Evolutionary conservation across 1,140 invertebrate genomes (phyloP).

Genomic region (Heterodera carotae): DNA sequence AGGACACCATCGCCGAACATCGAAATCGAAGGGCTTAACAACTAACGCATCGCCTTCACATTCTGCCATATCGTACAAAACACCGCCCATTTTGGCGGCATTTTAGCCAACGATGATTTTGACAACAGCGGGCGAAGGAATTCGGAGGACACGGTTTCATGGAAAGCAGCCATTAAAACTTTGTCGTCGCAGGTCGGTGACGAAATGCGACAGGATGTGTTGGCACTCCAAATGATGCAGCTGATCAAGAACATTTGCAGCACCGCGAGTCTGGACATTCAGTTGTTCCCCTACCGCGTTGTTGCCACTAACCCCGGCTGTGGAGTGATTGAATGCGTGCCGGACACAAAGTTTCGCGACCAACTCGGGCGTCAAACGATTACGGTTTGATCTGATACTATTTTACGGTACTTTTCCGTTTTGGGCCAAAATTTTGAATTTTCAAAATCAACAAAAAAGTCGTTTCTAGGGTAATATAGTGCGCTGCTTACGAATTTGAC

Average conservation of each 20-base stretch:
- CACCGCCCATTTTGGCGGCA: slow-evolving; percentile 6
- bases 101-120: slow-evolving; percentile 21
- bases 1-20: slow-evolving; percentile 27
- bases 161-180: slow-evolving; percentile 96
- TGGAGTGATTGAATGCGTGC: slow-evolving; percentile 98
- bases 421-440: too few species aligned
- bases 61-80: slow-evolving; percentile 5
- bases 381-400: slow-evolving; percentile 70
- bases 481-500: too few species aligned
- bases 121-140: not conserved
- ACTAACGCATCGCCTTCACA: slow-evolving; percentile 19
- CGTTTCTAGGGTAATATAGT: too few species aligned
- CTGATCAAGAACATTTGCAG: slow-evolving; percentile 97
- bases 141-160: slow-evolving; percentile 65
- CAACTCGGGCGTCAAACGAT: slow-evolving; percentile 96
- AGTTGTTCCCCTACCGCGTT: slow-evolving; percentile 93
- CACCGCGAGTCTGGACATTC: slow-evolving; percentile 89
- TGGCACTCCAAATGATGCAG: slow-evolving; percentile 94
- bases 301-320: slow-evolving; percentile 98
- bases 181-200: slow-evolving; percentile 64
- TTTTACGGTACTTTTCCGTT: too few species aligned
- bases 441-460: too few species aligned
- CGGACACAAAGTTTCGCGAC: slow-evolving; percentile 94
- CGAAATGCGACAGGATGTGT: slow-evolving; percentile 79
- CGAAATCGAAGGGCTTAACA: slow-evolving; percentile 16